Percentiles rank a stretch among this genome's conserved stretches.
Evolutionary conservation across 1,140 invertebrate genomes (phyloP).

Genomic region (Cyclina sinensis): DNA sequence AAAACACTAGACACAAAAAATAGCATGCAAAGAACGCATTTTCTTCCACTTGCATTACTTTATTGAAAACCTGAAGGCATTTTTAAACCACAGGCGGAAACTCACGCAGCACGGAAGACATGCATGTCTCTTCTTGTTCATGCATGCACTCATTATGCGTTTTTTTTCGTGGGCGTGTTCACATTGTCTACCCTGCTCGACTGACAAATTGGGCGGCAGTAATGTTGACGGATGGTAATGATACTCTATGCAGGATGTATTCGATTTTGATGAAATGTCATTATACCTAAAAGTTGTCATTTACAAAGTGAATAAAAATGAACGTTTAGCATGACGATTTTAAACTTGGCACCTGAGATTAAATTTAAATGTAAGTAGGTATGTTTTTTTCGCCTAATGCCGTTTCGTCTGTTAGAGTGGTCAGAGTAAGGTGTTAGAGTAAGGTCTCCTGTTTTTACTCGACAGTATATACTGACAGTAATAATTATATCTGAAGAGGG

Average conservation of each 20-base stretch:
- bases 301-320: not conserved
- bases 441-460: too few species aligned
- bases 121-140: not conserved
- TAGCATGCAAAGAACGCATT: too few species aligned
- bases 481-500: too few species aligned
- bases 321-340: too few species aligned
- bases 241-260: not conserved
- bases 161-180: not conserved
- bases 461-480: too few species aligned
- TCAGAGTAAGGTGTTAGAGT: too few species aligned
- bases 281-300: not conserved
- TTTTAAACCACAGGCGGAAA: not conserved
- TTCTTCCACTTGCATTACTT: too few species aligned
- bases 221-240: not conserved
- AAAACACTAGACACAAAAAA: too few species aligned
- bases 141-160: not conserved
- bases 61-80: too few species aligned
- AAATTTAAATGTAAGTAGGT: too few species aligned
- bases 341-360: too few species aligned
- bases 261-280: conserved; percentile 7
- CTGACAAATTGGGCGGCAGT: not conserved
- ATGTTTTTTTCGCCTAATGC: not conserved
- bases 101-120: not conserved
- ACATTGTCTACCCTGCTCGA: not conserved
- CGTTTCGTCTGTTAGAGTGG: too few species aligned